These are phyloP conservation scores for Bombyx mandarina DNA, from an alignment of 1,140 invertebrate genomes.

Conservation along the genomic window DNA sequence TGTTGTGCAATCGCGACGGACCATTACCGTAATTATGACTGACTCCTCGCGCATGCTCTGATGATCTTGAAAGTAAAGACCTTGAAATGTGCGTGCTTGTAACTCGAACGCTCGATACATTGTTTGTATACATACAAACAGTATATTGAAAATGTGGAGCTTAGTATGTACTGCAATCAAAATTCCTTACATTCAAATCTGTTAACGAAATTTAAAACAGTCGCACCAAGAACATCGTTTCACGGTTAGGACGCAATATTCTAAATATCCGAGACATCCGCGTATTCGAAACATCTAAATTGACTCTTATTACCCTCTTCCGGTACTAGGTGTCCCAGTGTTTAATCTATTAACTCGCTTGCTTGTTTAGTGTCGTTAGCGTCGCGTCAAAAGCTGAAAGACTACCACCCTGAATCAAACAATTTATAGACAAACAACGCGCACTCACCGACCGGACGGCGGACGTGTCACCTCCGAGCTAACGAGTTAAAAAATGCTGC, in stretches of 20 bases:
- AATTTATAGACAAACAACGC: constrained; percentile 5
- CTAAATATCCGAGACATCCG: neutral
- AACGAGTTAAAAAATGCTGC: constrained; percentile 20
- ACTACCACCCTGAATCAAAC: constrained; percentile 9
- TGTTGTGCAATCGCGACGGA: constrained; percentile 21
- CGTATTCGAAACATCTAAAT: constrained; percentile 3
- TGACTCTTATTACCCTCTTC: constrained; percentile 2
- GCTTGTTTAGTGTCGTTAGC: constrained; percentile 1
- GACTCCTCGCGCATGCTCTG: constrained; percentile 51
- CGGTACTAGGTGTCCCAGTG: constrained; percentile 2
- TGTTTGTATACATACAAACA: constrained; percentile 41
- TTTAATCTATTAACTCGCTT: neutral
- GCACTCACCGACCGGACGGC: constrained; percentile 5
- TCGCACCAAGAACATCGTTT: too few species aligned
- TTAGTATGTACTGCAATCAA: too few species aligned
- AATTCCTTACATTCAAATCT: too few species aligned
- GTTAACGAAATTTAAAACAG: too few species aligned
- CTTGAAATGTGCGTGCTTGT: constrained; percentile 30
- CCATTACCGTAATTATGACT: constrained; percentile 63
- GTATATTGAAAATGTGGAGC: too few species aligned
- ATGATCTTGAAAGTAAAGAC: constrained; percentile 70
- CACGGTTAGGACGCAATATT: neutral
- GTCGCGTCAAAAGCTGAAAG: constrained; percentile 7
- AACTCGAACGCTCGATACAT: constrained; percentile 38
- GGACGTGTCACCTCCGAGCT: constrained; percentile 22